Evolutionary conservation across 2,888 invertebrate genomes (phyloP).

Genomic region (Stegophylla sp.): DNA sequence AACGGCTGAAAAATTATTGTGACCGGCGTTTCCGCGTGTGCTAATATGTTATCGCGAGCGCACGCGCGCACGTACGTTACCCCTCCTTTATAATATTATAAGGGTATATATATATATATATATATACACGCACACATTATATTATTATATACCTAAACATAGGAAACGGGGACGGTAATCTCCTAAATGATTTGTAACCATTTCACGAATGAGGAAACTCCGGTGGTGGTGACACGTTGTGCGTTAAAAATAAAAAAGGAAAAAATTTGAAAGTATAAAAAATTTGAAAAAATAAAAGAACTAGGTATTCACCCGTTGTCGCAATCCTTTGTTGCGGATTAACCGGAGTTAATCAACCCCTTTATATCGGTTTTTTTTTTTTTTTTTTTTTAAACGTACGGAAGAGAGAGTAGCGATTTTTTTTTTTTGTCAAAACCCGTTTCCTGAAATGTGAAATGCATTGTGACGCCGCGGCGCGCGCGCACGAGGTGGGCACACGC

Average conservation of each 20-base stretch:
- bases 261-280: conserved; percentile 14
- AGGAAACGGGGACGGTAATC: conserved; percentile 29
- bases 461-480: conserved; percentile 43
- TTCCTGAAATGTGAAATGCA: conserved; percentile 57
- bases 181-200: conserved; percentile 59
- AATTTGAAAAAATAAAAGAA: conserved; percentile 12
- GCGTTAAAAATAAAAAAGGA: not conserved
- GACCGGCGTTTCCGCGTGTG: conserved; percentile 38
- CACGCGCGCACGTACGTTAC: conserved; percentile 12
- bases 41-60: not conserved
- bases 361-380: conserved; percentile 55
- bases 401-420: conserved; percentile 13
- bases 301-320: conserved; percentile 26
- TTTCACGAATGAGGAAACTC: conserved; percentile 57
- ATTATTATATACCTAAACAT: not conserved
- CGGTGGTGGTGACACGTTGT: conserved; percentile 48
- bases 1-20: conserved; percentile 56
- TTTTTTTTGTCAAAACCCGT: conserved; percentile 53
- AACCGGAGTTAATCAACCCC: conserved; percentile 59
- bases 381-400: too few relatives aligned
- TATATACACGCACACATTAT: conserved; percentile 17
- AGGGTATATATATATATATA: not conserved
- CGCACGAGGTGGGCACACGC: conserved; percentile 33
- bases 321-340: conserved; percentile 56
- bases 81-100: not conserved